Evolutionary conservation across 2,113 vertebrate genomes (phyloP).

Genomic region (Plecotus auritus): DNA sequence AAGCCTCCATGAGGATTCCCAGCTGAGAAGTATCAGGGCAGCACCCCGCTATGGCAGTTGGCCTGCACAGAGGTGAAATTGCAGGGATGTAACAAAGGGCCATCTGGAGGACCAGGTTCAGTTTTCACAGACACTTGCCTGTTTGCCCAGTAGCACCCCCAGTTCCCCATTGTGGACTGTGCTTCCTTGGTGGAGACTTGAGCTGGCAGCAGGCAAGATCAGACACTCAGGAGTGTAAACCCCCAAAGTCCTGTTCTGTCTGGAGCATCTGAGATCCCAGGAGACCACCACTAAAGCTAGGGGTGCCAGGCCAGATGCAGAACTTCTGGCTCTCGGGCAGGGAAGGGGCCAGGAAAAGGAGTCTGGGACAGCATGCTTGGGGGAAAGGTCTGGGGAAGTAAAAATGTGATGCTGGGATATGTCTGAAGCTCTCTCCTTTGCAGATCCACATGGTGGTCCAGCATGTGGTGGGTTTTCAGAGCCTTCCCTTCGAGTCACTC

Average conservation of each 20-base stretch:
- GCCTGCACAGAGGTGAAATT: neutral
- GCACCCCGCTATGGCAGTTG: neutral
- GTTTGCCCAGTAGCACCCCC: neutral
- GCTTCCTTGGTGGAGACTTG: neutral
- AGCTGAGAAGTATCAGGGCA: neutral
- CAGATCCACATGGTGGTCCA: slow-evolving; percentile 91
- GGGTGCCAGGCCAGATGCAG: neutral
- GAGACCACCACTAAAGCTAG: neutral
- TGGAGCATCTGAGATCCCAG: neutral
- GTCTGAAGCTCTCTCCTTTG: slow-evolving; percentile 65
- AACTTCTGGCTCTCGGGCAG: neutral
- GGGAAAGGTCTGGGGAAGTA: neutral
- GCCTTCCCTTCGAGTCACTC: slow-evolving; percentile 85
- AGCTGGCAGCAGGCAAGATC: neutral
- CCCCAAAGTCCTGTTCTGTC: neutral
- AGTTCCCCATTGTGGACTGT: rapidly evolving
- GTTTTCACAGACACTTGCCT: neutral
- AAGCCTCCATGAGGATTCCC: neutral
- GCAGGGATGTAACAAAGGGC: neutral
- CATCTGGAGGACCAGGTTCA: neutral
- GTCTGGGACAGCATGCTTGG: neutral
- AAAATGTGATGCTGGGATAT: neutral
- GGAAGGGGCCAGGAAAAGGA: neutral
- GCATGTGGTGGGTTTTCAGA: slow-evolving; percentile 83
- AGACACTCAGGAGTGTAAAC: neutral